A percentile compares a stretch with the other conserved stretches of the same genome.
phyloP scores from a whole-genome alignment of 2,888 invertebrate species.

The Spilarctia lutea region DNA sequence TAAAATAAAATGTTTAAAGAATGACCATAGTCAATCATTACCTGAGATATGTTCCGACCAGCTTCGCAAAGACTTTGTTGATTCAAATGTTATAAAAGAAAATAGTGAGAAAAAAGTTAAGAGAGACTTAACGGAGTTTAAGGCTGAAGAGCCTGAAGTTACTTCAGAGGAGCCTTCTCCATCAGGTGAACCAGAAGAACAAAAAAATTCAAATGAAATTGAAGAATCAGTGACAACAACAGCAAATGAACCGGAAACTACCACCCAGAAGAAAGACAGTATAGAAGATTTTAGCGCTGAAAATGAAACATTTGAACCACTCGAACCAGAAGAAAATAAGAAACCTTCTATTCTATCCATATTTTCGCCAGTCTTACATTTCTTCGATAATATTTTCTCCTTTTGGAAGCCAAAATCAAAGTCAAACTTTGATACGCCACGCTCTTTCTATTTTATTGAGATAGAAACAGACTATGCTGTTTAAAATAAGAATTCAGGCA shows the following conservation, averaged over 20 bases:
- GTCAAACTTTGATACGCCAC: background rate
- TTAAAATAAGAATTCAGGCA: background rate
- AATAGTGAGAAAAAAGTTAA: background rate
- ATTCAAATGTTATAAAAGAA: background rate
- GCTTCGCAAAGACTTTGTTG: too few relatives aligned
- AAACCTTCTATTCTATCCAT: background rate
- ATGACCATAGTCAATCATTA: background rate
- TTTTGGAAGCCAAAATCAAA: background rate
- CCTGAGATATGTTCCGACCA: background rate
- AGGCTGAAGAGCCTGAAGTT: background rate
- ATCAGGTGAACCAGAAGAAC: background rate
- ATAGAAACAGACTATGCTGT: background rate
- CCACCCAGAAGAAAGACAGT: background rate
- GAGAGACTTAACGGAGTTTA: background rate
- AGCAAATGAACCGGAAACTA: background rate
- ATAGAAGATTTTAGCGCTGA: background rate
- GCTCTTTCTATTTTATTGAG: background rate
- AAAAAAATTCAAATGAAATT: constrained; percentile 16
- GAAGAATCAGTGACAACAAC: background rate
- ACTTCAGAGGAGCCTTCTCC: background rate
- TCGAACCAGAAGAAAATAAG: background rate
- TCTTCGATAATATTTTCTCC: background rate
- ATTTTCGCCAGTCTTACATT: background rate
- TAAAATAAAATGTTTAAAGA: background rate
- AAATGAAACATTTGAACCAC: background rate